A percentile compares a stretch with the other conserved stretches of the same genome.
Evolutionary conservation across 2,888 invertebrate genomes (phyloP).

Genomic region (Pherbina coryleti): DNA sequence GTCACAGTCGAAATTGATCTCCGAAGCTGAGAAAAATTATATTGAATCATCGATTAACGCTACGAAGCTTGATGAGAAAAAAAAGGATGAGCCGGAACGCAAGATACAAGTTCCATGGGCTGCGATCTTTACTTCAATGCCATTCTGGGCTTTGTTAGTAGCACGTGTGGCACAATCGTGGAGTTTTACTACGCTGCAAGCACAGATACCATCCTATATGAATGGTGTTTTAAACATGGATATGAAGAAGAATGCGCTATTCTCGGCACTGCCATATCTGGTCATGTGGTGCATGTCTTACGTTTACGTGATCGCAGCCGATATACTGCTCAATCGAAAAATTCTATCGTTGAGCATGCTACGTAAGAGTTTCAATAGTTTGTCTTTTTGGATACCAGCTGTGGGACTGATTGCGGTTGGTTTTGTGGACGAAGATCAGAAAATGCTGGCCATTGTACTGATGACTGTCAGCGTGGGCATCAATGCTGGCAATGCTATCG

Average conservation of each 20-base stretch:
- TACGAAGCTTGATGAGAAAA: slow-evolving; percentile 36
- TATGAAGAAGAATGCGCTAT: slow-evolving; percentile 72
- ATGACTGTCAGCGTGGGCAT: slow-evolving; percentile 73
- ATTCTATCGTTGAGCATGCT: slow-evolving; percentile 63
- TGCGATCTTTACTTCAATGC: slow-evolving; percentile 75
- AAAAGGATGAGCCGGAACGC: slow-evolving; percentile 27
- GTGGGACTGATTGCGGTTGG: slow-evolving; percentile 71
- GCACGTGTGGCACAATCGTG: slow-evolving; percentile 77
- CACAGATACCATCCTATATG: slow-evolving; percentile 80
- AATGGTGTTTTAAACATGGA: slow-evolving; percentile 74
- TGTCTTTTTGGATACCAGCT: slow-evolving; percentile 71
- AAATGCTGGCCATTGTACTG: slow-evolving; percentile 69
- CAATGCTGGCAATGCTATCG: slow-evolving; percentile 74
- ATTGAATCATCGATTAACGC: slow-evolving; percentile 71
- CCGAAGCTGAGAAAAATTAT: slow-evolving; percentile 72
- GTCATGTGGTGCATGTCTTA: slow-evolving; percentile 72
- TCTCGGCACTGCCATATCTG: slow-evolving; percentile 72
- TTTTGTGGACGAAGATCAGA: slow-evolving; percentile 66
- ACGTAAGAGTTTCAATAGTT: slow-evolving; percentile 59
- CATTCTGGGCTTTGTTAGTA: slow-evolving; percentile 73
- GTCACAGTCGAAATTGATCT: slow-evolving; percentile 72
- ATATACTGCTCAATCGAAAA: slow-evolving; percentile 67
- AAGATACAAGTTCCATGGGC: slow-evolving; percentile 74
- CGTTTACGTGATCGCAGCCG: slow-evolving; percentile 69
- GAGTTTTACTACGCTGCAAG: slow-evolving; percentile 80